Base-by-base conservation (phyloP, 2,113 vertebrate genomes). In the Brevimyrus niger region DNA sequence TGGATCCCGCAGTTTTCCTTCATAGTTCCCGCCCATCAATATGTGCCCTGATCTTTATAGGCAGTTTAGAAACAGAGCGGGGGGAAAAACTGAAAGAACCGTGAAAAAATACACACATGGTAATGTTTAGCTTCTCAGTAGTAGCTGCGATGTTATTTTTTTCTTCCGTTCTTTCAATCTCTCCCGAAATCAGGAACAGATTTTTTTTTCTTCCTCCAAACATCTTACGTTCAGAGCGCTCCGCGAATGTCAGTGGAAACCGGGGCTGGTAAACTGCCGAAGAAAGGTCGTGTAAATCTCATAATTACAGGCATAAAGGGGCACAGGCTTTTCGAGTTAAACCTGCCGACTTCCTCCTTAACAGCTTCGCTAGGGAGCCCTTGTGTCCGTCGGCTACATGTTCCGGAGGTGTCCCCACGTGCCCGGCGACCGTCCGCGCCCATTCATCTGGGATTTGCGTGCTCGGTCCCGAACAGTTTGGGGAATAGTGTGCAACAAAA, bases 91-190 rank as follows among this genome's bases (percentile, higher is more conserved):
- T 73, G 89, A 86, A 90, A 48, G 10, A 87, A 90, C 92, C 87
- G 92, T 89, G 94, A 92, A 95, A 92, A 93, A 92, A 93, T 89
- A 87, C 91, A 92, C 95, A 96, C 92, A 94, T 96, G 95, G 95
- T 94, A 95, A 92, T 90, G 88, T 93, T 96, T 96, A 95, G 92
- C 89, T 88, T 93, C 92, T 92, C 90, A 73, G 93, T 92, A 94
- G 95, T 94, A 94, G 95, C 94, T 92, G 90, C 47, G 91, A 76
- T 88, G 87, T 89, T 80, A n/a, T 91, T 93, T 93, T 94, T 91
- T 93, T 94, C 93, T 95, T 76, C 86, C 42, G 15, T 69, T 87
- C 42, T 80, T 42, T 88, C 61, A 87, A 88, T 87, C 42, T 35
- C 44, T 48, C 38, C 44, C 2, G 11, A 87, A 87, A 87, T 87